Base-by-base conservation (phyloP, 2,797 vertebrate genomes). In the Ambastaia sidthimunki region DNA sequence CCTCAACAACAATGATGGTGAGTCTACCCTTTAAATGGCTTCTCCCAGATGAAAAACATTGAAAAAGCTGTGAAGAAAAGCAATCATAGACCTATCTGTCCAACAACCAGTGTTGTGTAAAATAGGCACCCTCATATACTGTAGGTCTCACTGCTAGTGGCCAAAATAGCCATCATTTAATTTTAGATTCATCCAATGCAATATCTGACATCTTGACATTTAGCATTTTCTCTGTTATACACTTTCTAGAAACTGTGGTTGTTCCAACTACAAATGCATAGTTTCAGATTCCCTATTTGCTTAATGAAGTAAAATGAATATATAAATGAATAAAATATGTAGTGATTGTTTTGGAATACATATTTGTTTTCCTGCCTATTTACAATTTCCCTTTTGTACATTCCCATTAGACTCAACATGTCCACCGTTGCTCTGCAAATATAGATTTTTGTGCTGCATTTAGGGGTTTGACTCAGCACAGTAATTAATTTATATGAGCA, bases 41-140 rank as follows among this genome's bases (percentile, higher is more conserved):
- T 57, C 47, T 76, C 57, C 4, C 10, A 63, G 59, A 54, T 37
- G 28, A 75, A 52, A 52, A 37, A 31, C 19, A 44, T 23, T 72
- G 31, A 44, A 41, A 52, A 37, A 21, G 34, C 52, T 69, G 25
- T 47, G 57, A 77, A 76, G 63, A 79, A 78, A 65, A 70, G 54
- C 70, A 77, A 82, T 80, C 68, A 69, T 31, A 23, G 57, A 59
- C 23, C 57, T 84, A 76, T 82, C 80, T 69, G 59, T 59, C 50
- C 34, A 34, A 54, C 7, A 44, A 28, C 31, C 44, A 57, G 21
- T 47, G 52, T 18, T 11, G 34, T 44, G 34, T 16, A 44, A 68
- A 68, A 76, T 19, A 59, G 19, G 65, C 21, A 66, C 15, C 4
- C 3, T 50, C 13, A 50, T 50, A 7, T 15, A 63, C 25, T 34